Base-by-base conservation (phyloP, 2,888 invertebrate species). In the Lysandra bellargus region DNA sequence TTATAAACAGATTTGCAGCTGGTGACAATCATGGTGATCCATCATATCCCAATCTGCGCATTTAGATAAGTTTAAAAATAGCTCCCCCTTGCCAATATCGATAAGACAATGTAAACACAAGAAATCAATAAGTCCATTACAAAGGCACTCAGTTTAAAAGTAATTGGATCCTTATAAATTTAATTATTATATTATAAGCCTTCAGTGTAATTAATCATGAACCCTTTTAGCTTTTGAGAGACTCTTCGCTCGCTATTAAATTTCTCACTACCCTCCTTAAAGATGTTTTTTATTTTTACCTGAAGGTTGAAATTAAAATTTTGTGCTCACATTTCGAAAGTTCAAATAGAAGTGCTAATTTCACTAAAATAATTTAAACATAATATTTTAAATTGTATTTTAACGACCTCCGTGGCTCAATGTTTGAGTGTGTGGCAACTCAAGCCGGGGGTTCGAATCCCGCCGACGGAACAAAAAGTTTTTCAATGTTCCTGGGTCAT, bases 121-220 rank as follows among this genome's bases (percentile, higher is more conserved):
- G 37, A 14, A 69, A 69, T 33, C 17, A 69, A 69, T 69, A 69
- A 69, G 69, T 33, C 9, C 5, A 69, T 37, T 69, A 37, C 69
- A 44, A 44, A 44, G 40, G 44, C 23, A 44, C 40, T 44, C 40
- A 44, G 44, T 74, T 74, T 74, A 44, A 74, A 74, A 74, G 74
- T 74, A 74, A 74, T 74, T 74, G 74, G 74, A 74, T 74, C 74
- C 74, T 74, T 74, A 74, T 73, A 73, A 44, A 73, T 74, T 74
- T n/a, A 74, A 74, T 74, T 74, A 44, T 74, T 12, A 44, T 74
- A 74, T 74, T 74, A 74, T 74, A 74, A 44, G 74, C 74, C 44
- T 44, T 74, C 44, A 9, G n/a, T 44, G 74, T 44, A 74, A 74
- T 74, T 74, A 74, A 74, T 74, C 44, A 44, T 44, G 44, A 74